These are phyloP conservation scores for Centruroides sculpturatus DNA, from an alignment of 1,140 invertebrate genomes.

Conservation along the genomic window DNA sequence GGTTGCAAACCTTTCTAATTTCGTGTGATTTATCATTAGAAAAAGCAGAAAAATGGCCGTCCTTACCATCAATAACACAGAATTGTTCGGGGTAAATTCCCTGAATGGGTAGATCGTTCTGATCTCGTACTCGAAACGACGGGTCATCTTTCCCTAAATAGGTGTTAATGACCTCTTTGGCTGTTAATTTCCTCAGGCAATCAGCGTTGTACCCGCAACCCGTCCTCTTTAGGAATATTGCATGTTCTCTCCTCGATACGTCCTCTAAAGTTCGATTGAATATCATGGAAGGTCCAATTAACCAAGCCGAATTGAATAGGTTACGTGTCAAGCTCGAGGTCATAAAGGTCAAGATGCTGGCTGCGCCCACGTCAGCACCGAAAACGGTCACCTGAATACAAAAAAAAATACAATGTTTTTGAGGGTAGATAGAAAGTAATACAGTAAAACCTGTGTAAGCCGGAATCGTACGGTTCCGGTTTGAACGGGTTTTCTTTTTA, in stretches of 20 bases:
- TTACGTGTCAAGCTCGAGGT: not conserved
- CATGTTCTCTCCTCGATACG: slow-evolving; percentile 1
- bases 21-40: too few species aligned
- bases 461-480: too few species aligned
- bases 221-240: slow-evolving; percentile 10
- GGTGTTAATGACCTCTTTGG: slow-evolving; percentile 2
- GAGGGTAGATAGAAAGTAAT: too few species aligned
- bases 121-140: slow-evolving; percentile 18
- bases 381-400: slow-evolving; percentile 11
- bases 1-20: too few species aligned
- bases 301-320: slow-evolving; percentile 10
- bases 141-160: slow-evolving; percentile 19
- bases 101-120: slow-evolving; percentile 19
- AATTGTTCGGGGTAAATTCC: slow-evolving; percentile 19
- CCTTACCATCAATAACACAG: slow-evolving; percentile 16
- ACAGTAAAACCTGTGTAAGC: too few species aligned
- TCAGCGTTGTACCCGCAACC: slow-evolving; percentile 3
- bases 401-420: not conserved
- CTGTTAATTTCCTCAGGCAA: slow-evolving; percentile 8
- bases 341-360: slow-evolving; percentile 7
- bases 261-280: slow-evolving; percentile 14
- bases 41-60: not conserved
- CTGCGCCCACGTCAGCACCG: slow-evolving; percentile 10
- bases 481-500: too few species aligned
- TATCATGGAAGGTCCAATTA: slow-evolving; percentile 15